Evolutionary conservation across 2,888 invertebrate genomes (phyloP).

Genomic region (Hydropsyche betteni): DNA sequence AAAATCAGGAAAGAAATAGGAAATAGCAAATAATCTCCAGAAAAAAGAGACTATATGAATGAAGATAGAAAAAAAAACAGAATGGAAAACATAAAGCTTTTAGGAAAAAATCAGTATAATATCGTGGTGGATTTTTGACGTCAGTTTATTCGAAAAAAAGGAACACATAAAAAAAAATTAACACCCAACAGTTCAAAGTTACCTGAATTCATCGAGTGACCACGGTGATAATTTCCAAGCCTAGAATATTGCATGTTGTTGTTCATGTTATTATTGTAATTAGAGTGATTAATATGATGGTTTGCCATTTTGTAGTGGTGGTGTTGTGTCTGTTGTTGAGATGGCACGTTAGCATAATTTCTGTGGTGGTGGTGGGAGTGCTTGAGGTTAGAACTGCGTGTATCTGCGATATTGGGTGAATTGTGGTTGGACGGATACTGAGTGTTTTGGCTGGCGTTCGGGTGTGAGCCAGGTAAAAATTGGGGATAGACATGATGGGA

Average conservation of each 20-base stretch:
- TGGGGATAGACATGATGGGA: slow-evolving; percentile 94
- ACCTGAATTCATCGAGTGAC: slow-evolving; percentile 60
- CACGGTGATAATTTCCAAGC: slow-evolving; percentile 65
- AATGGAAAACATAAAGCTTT: neutral
- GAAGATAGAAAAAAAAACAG: too few relatives aligned
- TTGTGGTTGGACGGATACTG: slow-evolving; percentile 60
- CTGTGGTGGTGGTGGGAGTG: slow-evolving; percentile 69
- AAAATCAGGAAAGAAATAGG: neutral
- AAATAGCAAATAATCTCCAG: neutral
- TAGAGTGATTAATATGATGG: slow-evolving; percentile 57
- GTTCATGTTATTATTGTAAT: slow-evolving; percentile 58
- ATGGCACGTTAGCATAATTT: slow-evolving; percentile 61
- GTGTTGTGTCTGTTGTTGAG: slow-evolving; percentile 54
- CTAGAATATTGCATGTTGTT: slow-evolving; percentile 65
- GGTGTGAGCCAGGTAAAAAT: slow-evolving; percentile 91
- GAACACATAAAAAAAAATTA: slow-evolving; percentile 28
- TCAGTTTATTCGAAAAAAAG: neutral
- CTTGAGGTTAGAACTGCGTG: slow-evolving; percentile 69
- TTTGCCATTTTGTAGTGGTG: slow-evolving; percentile 62
- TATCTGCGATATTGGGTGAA: slow-evolving; percentile 63
- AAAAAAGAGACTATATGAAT: too few relatives aligned
- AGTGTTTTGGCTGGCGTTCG: slow-evolving; percentile 69
- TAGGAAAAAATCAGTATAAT: neutral
- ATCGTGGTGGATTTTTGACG: neutral
- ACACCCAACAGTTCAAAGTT: slow-evolving; percentile 52